Evolutionary conservation across 1,140 invertebrate species (phyloP).

Genomic region (Diabrotica virgifera): DNA sequence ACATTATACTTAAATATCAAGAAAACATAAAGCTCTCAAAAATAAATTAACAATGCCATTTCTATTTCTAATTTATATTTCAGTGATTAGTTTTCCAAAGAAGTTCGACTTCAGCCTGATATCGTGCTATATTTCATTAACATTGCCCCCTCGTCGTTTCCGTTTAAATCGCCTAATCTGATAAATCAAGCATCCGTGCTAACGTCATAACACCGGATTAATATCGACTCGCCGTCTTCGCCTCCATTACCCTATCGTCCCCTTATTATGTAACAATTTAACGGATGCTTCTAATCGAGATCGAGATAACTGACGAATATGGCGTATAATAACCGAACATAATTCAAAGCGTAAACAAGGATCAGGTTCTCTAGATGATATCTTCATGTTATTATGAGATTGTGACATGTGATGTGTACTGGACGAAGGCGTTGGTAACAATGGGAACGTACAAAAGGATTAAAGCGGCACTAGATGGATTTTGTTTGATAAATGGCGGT

Average conservation of each 20-base stretch:
- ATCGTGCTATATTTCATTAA: no score
- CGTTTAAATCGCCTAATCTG: no score
- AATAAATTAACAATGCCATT: no score
- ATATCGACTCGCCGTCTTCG: background rate
- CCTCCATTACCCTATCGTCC: slow-evolving; percentile 11
- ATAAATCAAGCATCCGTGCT: background rate
- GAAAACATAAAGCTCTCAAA: no score
- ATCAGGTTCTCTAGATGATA: slow-evolving; percentile 3
- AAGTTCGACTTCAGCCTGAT: no score
- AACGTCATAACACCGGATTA: slow-evolving; percentile 11
- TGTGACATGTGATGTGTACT: background rate
- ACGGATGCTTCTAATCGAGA: slow-evolving; percentile 22
- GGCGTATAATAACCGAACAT: slow-evolving; percentile 19
- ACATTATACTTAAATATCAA: no score
- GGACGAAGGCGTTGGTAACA: background rate
- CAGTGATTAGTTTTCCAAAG: no score
- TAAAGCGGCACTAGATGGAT: background rate
- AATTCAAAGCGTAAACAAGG: slow-evolving; percentile 22
- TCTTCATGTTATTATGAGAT: slow-evolving; percentile 12
- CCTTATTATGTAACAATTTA: slow-evolving; percentile 28
- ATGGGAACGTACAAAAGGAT: background rate
- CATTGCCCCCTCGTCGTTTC: no score
- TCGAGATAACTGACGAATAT: slow-evolving; percentile 20
- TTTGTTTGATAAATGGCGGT: background rate
- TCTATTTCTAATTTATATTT: no score